A percentile compares a stretch with the other conserved stretches of the same genome.
Evolutionary conservation across 2,113 vertebrate genomes (phyloP).

Genomic region (Macaca fascicularis): T2T-MFA8v1.1 NC_088390.1:49557501-49558000

Average conservation of each 20-base stretch:
- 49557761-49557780: neutral
- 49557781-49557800: neutral
- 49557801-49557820: neutral
- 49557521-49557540: neutral
- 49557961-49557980: neutral
- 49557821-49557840: neutral
- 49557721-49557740: neutral
- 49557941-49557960: neutral
- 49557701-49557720: neutral
- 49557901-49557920: neutral
- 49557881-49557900: neutral
- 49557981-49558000: neutral
- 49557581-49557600: neutral
- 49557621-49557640: neutral
- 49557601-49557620: neutral
- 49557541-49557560: neutral
- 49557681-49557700: neutral
- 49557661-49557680: neutral
- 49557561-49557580: neutral
- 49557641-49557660: neutral
- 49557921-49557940: neutral
- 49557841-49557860: neutral
- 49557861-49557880: neutral
- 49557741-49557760: no score
- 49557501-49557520: neutral